Base-by-base conservation (phyloP, 2,888 invertebrate genomes). In the Ferdinandea cuprea region DNA sequence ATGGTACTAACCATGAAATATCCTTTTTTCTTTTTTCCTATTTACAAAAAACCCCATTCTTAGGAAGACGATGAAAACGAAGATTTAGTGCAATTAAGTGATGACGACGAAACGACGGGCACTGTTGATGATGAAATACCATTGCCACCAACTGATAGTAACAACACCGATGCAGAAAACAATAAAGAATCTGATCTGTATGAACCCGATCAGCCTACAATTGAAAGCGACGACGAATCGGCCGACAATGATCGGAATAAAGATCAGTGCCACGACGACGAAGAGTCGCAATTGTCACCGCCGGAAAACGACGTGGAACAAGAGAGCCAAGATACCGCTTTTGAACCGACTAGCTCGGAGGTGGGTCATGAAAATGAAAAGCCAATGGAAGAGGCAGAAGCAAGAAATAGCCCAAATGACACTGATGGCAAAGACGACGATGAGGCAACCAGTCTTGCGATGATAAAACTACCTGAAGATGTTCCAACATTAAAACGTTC, bases 1-100 rank as follows among this genome's bases (percentile, higher is more conserved):
- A 73, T 86, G 85, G 74, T 92, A 92, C 63, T 92, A 93, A 90
- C 92, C 86, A 92, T 92, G 86, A 92, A 91, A 87, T 91, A 92
- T 86, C 91, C 91, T 87, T 91, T 92, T 87, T 85, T 85, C 88
- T 90, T 90, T 86, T 90, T 92, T 88, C 88, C 88, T 88, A 88
- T 88, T 88, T 85, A 87, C 86, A 85, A 92, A n/a, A 92, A 86
- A 92, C 92, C 87, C 92, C 86, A 87, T 87, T 87, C 87, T 87
- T 87, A 91, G 90, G 91, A 93, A 83, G 92, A 92, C 86, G 92
- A 90, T 86, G 89, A 89, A 87, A 90, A 91, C 85, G 91, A 91
- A 88, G 90, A 90, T 89, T 89, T 91, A 88, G 90, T 90, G 79
- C 90, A 91, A 88, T 89, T 90, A 86, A 90, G 89, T 85, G 91